Percentiles rank a stretch among this genome's conserved stretches.
Evolutionary conservation across 2,888 invertebrate species (phyloP).

Genomic region (Rambutsinella grinnellia): DNA sequence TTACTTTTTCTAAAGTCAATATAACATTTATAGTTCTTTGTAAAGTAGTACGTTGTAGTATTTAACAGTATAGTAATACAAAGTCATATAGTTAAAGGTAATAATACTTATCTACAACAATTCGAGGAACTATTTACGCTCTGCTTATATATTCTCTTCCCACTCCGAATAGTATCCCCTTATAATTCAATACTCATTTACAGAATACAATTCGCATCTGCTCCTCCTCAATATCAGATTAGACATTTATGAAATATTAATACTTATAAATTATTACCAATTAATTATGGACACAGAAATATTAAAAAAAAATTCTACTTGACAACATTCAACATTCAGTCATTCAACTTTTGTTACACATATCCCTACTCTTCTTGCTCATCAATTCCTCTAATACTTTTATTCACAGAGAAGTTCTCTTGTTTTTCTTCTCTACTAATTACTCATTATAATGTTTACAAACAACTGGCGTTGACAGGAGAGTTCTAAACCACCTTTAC

Average conservation of each 20-base stretch:
- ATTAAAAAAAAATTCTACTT: constrained; percentile 5
- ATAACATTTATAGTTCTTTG: constrained; percentile 22
- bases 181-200: not conserved
- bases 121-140: not conserved
- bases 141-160: not conserved
- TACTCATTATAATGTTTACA: not conserved
- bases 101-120: constrained; percentile 13
- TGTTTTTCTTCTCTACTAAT: not conserved
- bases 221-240: not conserved
- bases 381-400: not conserved
- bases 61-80: constrained; percentile 8
- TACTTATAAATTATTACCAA: not conserved
- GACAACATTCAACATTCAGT: constrained; percentile 16
- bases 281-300: constrained; percentile 1
- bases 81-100: constrained; percentile 16
- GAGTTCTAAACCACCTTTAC: not conserved
- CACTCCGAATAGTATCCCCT: constrained; percentile 13
- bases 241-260: not conserved
- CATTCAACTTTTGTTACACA: not conserved
- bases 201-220: not conserved
- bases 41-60: constrained; percentile 6
- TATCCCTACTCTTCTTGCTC: not conserved
- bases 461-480: not conserved
- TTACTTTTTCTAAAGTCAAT: constrained; percentile 10
- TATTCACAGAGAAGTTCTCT: not conserved